Evolutionary conservation across 1,140 invertebrate genomes (phyloP), one percentile per base, ranked within the genome.

Genomic region (Venturia canescens): DNA sequence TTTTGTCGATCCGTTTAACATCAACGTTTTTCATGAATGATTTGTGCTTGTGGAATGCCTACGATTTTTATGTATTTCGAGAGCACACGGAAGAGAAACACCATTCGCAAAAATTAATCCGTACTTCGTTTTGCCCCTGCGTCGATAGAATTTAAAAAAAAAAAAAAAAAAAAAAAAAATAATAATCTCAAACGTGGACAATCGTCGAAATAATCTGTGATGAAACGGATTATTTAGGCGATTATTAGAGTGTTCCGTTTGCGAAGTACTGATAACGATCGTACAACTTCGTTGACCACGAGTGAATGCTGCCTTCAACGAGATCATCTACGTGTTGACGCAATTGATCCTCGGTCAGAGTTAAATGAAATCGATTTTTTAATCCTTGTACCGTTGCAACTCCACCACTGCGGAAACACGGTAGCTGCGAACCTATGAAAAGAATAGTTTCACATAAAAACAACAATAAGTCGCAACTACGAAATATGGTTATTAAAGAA

Each of bases 191-290:
- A 80, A 70, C 26, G 23, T 38, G 13, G 66, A 78, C 71, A 34
- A 34, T 50, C 44, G 23, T 44, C 18, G 78, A 80, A 66, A 53
- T 67, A 67, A 75, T 74, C 53, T 29, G 48, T 70, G 71, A 50
- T 66, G 38, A 78, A 38, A 60, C 21, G 76, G 38, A 80, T 83
- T 38, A 69, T 78, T 72, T 83, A 75, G 57, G 74, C 66, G 34
- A 78, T 83, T 88, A 90, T 91, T 93, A 96, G 88, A 95, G 93
- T 87, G 99, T 99, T 82, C 99, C 99, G 93, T 99, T 99, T 82
- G 98, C 99, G 86, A 99, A 96, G 93, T 99, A 99, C 93, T 99
- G 99, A 92, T 99, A 99, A 86, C 97, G 96, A 93, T 99, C 99
- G 92, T 99, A 99, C 16, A 99, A 94, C 90, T 98, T 97, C 4